Evolutionary conservation across 2,113 vertebrate genomes (phyloP).

Genomic region (Lontra canadensis): DNA sequence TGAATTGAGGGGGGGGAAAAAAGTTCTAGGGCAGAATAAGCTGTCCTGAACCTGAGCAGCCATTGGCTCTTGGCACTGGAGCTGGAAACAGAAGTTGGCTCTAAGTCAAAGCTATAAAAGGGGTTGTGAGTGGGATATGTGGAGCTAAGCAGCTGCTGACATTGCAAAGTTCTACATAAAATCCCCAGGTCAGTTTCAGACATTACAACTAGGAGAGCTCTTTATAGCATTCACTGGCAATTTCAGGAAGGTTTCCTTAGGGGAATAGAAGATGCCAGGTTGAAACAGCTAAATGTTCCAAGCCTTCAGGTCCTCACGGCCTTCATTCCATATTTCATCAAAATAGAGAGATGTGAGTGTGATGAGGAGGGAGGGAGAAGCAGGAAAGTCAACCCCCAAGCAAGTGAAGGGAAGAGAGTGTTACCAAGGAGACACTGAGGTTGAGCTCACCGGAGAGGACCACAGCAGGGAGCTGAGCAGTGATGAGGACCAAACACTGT

Average conservation of each 20-base stretch:
- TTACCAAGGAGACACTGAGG: not conserved
- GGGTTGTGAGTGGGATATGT: constrained; percentile 37
- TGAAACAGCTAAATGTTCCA: constrained; percentile 33
- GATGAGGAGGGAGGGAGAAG: not conserved
- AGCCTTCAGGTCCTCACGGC: not conserved
- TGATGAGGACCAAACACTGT: not conserved
- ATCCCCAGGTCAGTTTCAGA: constrained; percentile 65
- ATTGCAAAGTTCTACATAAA: constrained; percentile 59
- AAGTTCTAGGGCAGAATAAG: constrained; percentile 65
- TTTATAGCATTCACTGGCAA: constrained; percentile 51
- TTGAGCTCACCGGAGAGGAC: not conserved
- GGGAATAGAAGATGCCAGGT: constrained; percentile 38
- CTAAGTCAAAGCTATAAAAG: constrained; percentile 70
- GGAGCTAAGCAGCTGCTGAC: constrained; percentile 63
- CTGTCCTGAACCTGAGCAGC: constrained; percentile 54
- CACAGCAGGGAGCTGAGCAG: not conserved
- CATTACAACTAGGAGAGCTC: constrained; percentile 47
- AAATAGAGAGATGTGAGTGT: not conserved
- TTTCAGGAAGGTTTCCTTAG: constrained; percentile 31
- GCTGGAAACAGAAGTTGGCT: constrained; percentile 69
- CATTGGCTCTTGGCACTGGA: constrained; percentile 58
- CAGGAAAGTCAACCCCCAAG: not conserved
- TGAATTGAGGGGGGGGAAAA: constrained; percentile 53
- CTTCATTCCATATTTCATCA: constrained; percentile 37
- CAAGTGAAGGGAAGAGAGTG: not conserved